A percentile compares a stretch with the other conserved stretches of the same genome.
These are phyloP conservation scores for Cygnus atratus DNA, from an alignment of 2,113 vertebrate species.

Conservation along the genomic window DNA sequence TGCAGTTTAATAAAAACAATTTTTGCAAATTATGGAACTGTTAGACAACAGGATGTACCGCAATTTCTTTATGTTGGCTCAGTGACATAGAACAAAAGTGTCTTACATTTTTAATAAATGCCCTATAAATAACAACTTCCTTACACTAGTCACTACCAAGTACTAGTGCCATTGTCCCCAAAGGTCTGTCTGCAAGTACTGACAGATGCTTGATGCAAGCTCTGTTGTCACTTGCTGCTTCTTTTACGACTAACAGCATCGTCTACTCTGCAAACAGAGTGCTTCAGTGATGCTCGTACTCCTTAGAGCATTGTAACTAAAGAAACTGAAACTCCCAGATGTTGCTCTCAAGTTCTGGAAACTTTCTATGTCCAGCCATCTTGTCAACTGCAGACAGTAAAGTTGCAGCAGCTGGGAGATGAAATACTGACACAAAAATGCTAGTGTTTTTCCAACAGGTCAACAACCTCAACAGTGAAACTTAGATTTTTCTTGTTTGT, in stretches of 20 bases:
- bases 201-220: neutral
- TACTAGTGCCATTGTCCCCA: neutral
- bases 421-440: conserved; percentile 35
- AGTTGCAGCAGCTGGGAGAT: conserved; percentile 36
- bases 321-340: conserved; percentile 50
- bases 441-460: neutral
- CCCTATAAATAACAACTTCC: conserved; percentile 15
- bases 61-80: neutral
- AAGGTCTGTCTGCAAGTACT: neutral
- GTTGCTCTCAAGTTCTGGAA: conserved; percentile 32
- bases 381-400: conserved; percentile 30
- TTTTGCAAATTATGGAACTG: neutral
- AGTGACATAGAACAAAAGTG: neutral
- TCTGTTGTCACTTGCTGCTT: neutral
- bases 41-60: neutral
- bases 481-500: neutral
- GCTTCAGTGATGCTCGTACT: neutral
- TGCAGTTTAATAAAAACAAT: neutral
- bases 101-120: neutral
- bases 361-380: conserved; percentile 25
- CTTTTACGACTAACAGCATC: conserved; percentile 1
- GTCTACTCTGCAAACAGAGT: neutral
- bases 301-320: conserved; percentile 27
- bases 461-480: neutral
- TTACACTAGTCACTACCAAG: neutral